Evolutionary conservation across 2,113 vertebrate species (phyloP), one percentile per base, ranked within the genome.

Genomic region (Reinhardtius hippoglossoides): DNA sequence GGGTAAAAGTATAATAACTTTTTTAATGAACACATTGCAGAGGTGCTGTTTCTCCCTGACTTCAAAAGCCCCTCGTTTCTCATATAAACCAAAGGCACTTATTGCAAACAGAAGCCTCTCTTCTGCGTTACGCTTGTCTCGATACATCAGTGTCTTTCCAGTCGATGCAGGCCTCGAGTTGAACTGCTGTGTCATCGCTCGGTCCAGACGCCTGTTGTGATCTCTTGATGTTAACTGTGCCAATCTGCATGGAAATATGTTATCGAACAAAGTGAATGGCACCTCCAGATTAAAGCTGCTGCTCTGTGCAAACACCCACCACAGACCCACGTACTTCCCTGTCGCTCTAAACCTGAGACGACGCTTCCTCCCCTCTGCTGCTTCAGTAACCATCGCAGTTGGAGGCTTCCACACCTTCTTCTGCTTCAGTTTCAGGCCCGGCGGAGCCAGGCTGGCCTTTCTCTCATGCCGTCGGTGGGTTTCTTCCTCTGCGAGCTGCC

Each of bases 11-110:
- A 83, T 70, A 89, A 91, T 90, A 85, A 85, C 65, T 67, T 90
- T 90, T 91, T 90, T 86, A 91, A 92, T 89, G 87, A 89, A 89
- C 77, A 77, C 85, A 78, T 72, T 82, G 87, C 85, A 85, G 81
- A 85, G 84, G 77, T 80, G 62, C 37, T 85, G 81, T 67, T 81
- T 71, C 78, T 75, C 79, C 46, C 76, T n/a, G 68, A 92, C 89
- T 90, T 94, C 92, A 92, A 93, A 90, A 87, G 83, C 63, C 37
- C 21, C 65, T 74, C 35, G 65, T 86, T 82, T 84, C 84, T 80
- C 81, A 82, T 80, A 75, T 82, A 90, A 88, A 88, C 66, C 67
- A 87, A 86, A 73, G 85, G 75, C 71, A 31, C 74, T 93, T 87
- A 92, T 92, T 92, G 85, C 88, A 77, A 91, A 89, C 93, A 92